phyloP scores from a whole-genome alignment of 2,113 vertebrate genomes.

The Speoplatyrhinus poulsoni region DNA sequence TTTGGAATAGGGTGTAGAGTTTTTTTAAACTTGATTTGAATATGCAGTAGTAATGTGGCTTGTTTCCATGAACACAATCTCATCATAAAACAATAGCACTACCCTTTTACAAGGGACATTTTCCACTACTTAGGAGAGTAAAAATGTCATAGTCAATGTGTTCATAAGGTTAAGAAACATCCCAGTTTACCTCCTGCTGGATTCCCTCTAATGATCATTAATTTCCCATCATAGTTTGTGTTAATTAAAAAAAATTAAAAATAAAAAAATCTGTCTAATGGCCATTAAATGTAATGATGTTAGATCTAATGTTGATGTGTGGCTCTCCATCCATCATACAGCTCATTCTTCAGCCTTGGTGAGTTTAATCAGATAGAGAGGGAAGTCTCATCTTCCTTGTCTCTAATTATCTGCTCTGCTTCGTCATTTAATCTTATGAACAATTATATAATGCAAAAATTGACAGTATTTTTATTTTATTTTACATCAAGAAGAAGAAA shows the following conservation, averaged over 20 bases:
- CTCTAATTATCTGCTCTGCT: slow-evolving; percentile 73
- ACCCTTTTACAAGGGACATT: background rate
- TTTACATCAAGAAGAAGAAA: slow-evolving; percentile 29
- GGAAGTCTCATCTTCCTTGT: slow-evolving; percentile 50
- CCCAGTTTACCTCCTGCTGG: slow-evolving; percentile 43
- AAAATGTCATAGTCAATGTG: background rate
- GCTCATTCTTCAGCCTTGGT: slow-evolving; percentile 69
- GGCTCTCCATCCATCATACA: slow-evolving; percentile 65
- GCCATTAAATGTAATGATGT: slow-evolving; percentile 77
- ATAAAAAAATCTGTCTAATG: slow-evolving; percentile 76
- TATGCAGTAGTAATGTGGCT: background rate
- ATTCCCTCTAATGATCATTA: slow-evolving; percentile 74
- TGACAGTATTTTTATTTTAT: slow-evolving; percentile 6
- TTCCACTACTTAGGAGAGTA: too few species aligned
- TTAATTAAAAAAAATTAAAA: slow-evolving; percentile 75
- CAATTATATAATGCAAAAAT: too few species aligned
- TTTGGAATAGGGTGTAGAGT: background rate
- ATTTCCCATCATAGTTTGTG: slow-evolving; percentile 76
- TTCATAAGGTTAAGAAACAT: slow-evolving; percentile 30
- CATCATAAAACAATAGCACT: too few species aligned
- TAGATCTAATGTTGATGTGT: slow-evolving; percentile 75
- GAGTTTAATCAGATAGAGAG: slow-evolving; percentile 73
- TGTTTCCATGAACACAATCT: too few species aligned
- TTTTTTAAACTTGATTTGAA: background rate
- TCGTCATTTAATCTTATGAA: slow-evolving; percentile 66